Evolutionary conservation across 2,888 invertebrate species (phyloP).

Genomic region (Geotrupes spiniger): DNA sequence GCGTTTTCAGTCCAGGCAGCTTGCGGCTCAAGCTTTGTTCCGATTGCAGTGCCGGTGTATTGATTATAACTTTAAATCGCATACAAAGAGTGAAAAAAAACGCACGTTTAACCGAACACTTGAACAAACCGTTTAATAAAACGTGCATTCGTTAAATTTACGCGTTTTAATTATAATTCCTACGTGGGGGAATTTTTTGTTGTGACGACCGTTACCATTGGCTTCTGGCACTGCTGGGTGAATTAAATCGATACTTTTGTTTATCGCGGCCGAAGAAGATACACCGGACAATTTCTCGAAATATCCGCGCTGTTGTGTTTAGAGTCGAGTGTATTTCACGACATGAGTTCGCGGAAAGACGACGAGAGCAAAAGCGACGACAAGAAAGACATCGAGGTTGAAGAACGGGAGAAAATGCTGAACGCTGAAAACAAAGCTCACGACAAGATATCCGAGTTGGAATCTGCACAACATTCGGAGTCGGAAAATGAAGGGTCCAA

Average conservation of each 20-base stretch:
- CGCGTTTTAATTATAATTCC: not conserved
- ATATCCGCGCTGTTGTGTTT: too few relatives aligned
- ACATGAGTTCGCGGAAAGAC: conserved; percentile 13
- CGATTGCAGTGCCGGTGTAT: conserved; percentile 12
- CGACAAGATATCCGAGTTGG: conserved; percentile 45
- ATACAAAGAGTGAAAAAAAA: conserved; percentile 16
- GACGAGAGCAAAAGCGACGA: conserved; percentile 55
- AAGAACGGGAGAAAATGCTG: conserved; percentile 60
- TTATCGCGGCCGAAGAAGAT: not conserved
- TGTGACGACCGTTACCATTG: conserved; percentile 5
- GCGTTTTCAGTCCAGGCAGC: not conserved
- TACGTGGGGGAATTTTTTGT: not conserved
- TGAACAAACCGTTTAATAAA: conserved; percentile 6
- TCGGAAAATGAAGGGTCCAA: conserved; percentile 54
- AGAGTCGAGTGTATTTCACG: too few relatives aligned
- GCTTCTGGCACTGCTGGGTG: conserved; percentile 1
- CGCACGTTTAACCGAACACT: too few relatives aligned
- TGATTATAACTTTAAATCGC: conserved; percentile 16
- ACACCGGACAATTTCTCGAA: not conserved
- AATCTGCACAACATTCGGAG: conserved; percentile 43
- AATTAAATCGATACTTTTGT: not conserved
- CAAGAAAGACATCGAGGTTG: conserved; percentile 64
- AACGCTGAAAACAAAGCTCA: conserved; percentile 62
- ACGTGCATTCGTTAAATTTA: conserved; percentile 9
- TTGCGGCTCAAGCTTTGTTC: conserved; percentile 15